Conservation (phyloP, 2,888 invertebrate species). For the Miltochrista miniata region DNA sequence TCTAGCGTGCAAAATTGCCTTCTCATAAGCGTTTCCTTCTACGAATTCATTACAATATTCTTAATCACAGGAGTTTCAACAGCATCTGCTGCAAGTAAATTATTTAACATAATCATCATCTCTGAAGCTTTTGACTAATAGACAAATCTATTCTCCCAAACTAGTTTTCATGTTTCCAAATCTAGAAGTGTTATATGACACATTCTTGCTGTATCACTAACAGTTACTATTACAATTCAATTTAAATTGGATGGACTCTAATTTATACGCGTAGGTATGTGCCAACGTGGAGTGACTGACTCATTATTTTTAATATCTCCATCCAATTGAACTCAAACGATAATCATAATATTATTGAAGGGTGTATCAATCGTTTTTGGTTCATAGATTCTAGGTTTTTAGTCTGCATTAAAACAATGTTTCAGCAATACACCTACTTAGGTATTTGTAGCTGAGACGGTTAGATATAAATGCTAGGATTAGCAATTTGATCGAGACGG, state of each 20-base stretch:
- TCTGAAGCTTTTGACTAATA: neutral
- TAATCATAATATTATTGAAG: neutral
- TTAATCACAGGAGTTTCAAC: slow-evolving; percentile 22
- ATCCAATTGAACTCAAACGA: neutral
- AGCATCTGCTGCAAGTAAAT: neutral
- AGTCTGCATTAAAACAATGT: no score
- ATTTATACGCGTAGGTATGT: neutral
- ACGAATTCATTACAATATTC: neutral
- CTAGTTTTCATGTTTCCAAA: neutral
- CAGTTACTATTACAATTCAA: neutral
- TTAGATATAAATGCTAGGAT: no score
- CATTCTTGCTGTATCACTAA: neutral
- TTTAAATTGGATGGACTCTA: neutral
- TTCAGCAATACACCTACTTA: no score
- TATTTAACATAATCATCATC: no score
- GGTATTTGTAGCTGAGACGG: no score
- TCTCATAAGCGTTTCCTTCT: neutral
- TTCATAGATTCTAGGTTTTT: no score
- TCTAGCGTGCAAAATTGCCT: neutral
- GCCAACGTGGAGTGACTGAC: no score
- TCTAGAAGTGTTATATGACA: neutral
- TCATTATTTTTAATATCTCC: neutral
- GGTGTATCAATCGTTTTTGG: neutral
- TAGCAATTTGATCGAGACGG: neutral
- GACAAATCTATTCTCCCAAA: neutral